A percentile compares a stretch with the other conserved stretches of the same genome.
These are phyloP conservation scores for Rousettus leschenaultii DNA, from an alignment of 2,113 vertebrate species.

Conservation along the genomic window DNA sequence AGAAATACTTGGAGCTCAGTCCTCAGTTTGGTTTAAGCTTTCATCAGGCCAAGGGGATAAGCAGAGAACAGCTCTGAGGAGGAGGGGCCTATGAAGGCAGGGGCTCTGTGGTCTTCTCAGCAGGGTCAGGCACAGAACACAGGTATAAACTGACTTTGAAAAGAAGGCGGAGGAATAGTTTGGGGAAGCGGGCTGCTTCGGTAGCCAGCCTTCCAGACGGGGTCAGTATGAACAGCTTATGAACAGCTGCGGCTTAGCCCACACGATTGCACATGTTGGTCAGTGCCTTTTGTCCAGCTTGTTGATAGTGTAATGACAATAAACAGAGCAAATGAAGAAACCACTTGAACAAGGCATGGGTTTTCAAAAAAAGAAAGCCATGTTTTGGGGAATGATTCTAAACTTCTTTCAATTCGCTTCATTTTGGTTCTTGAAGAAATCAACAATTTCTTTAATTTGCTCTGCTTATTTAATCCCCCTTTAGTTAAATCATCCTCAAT, in stretches of 20 bases:
- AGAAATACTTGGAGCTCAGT: slow-evolving; percentile 32
- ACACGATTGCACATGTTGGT: background rate
- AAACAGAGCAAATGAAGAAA: slow-evolving; percentile 8
- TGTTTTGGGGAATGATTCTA: background rate
- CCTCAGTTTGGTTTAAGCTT: background rate
- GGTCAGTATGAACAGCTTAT: background rate
- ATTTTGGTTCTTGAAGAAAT: background rate
- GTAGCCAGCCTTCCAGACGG: slow-evolving; percentile 11
- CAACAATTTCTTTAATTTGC: background rate
- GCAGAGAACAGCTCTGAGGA: background rate
- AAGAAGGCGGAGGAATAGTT: background rate
- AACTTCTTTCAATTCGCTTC: background rate
- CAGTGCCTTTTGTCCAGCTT: background rate
- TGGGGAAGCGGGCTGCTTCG: background rate
- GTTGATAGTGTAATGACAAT: background rate
- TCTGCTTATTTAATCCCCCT: background rate
- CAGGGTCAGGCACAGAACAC: background rate
- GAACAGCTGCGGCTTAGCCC: background rate
- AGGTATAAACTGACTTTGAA: background rate
- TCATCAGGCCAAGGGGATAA: background rate
- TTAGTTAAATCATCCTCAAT: background rate
- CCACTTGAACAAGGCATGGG: background rate
- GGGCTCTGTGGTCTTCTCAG: background rate
- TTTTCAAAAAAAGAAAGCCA: background rate
- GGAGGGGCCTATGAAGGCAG: background rate